These are phyloP conservation scores for Eledone cirrhosa DNA, from an alignment of 2,888 invertebrate species.

Conservation along the genomic window DNA sequence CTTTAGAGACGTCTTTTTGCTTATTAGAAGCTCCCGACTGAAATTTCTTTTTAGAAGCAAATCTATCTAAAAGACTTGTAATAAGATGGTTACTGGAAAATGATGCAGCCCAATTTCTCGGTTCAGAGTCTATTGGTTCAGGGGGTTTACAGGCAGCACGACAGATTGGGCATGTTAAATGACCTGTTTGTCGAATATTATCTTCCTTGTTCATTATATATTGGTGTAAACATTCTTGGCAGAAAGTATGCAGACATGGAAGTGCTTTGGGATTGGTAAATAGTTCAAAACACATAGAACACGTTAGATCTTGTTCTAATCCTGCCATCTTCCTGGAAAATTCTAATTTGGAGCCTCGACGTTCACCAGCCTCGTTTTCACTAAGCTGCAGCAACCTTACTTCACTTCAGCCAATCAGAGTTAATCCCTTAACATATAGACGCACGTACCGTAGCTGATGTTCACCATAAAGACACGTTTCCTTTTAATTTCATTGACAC, in stretches of 20 bases:
- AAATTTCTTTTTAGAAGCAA: neutral
- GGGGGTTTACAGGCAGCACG: neutral
- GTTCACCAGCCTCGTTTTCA: constrained; percentile 19
- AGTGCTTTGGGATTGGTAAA: neutral
- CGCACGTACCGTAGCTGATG: too few relatives aligned
- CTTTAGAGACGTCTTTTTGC: neutral
- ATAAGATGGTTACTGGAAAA: neutral
- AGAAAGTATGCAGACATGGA: constrained; percentile 1
- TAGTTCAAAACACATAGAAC: constrained; percentile 15
- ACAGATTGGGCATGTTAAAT: neutral
- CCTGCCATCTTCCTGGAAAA: neutral
- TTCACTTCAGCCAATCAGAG: neutral
- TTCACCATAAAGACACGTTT: too few relatives aligned
- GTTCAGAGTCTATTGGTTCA: neutral
- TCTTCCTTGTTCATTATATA: neutral
- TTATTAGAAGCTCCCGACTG: neutral
- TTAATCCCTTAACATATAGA: too few relatives aligned
- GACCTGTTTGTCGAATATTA: neutral
- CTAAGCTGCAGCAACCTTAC: neutral
- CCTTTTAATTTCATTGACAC: neutral
- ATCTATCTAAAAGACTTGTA: neutral
- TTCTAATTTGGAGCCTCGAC: neutral
- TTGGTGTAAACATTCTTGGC: neutral
- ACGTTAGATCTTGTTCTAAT: neutral
- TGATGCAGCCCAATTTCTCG: neutral